Percentiles rank a stretch among this genome's conserved stretches.
phyloP scores from a whole-genome alignment of 2,888 invertebrate genomes.

The Zonitis immaculata region DNA sequence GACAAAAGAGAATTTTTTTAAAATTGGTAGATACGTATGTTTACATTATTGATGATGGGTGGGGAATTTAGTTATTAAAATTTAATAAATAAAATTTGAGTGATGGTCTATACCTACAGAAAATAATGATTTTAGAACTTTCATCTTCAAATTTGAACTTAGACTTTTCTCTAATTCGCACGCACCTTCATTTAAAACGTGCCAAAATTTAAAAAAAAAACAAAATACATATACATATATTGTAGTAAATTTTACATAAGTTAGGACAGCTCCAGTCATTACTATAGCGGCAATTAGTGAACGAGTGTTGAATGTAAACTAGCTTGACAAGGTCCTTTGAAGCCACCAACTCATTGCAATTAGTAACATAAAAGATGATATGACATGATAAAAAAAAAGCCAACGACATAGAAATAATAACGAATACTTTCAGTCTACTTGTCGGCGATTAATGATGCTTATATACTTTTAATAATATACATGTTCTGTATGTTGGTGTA shows the following conservation, averaged over 20 bases:
- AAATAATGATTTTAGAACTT: too few relatives aligned
- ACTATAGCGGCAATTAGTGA: slow-evolving; percentile 33
- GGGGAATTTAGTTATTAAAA: not conserved
- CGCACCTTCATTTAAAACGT: slow-evolving; percentile 34
- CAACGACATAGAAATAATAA: slow-evolving; percentile 45
- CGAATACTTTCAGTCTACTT: slow-evolving; percentile 33
- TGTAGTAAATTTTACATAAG: slow-evolving; percentile 41
- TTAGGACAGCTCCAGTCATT: slow-evolving; percentile 33
- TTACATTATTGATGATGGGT: not conserved
- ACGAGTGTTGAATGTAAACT: slow-evolving; percentile 43
- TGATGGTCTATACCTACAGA: too few relatives aligned
- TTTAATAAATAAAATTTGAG: not conserved
- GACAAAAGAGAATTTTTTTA: not conserved
- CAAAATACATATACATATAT: slow-evolving; percentile 36
- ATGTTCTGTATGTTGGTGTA: slow-evolving; percentile 26
- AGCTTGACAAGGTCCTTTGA: slow-evolving; percentile 37
- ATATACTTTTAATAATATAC: slow-evolving; percentile 27
- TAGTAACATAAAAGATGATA: slow-evolving; percentile 44
- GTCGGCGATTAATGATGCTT: slow-evolving; percentile 41
- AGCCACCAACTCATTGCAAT: slow-evolving; percentile 35
- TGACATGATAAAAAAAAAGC: slow-evolving; percentile 42
- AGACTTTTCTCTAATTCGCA: slow-evolving; percentile 24
- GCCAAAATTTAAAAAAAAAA: slow-evolving; percentile 37
- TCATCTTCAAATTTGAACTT: slow-evolving; percentile 2
- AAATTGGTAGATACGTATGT: not conserved